Evolutionary conservation across 2,888 invertebrate genomes (phyloP).

Genomic region (Limnephilus marmoratus): DNA sequence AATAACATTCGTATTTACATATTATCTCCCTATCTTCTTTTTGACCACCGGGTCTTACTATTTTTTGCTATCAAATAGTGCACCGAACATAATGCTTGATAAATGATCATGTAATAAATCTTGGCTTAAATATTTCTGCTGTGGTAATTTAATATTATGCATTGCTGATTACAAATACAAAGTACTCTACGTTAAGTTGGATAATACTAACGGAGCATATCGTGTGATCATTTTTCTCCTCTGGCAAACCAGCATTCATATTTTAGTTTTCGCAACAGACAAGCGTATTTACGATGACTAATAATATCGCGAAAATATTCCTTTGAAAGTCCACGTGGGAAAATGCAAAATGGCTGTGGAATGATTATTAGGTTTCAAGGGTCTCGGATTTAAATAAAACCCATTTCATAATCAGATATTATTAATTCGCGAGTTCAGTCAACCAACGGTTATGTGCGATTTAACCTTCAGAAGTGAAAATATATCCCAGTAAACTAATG

Average conservation of each 20-base stretch:
- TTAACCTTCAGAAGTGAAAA: background rate
- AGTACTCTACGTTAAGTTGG: background rate
- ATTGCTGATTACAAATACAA: background rate
- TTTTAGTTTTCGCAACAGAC: slow-evolving; percentile 52
- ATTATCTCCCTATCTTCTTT: no score
- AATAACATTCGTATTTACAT: no score
- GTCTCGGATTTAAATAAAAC: background rate
- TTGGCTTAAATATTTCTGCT: background rate
- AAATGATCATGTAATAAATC: background rate
- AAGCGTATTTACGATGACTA: slow-evolving; percentile 23
- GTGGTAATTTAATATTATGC: background rate
- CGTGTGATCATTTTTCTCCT: slow-evolving; percentile 18
- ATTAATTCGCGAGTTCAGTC: slow-evolving; percentile 15
- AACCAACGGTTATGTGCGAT: slow-evolving; percentile 19
- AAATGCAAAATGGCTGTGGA: background rate
- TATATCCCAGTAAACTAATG: background rate
- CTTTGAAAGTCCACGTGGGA: slow-evolving; percentile 13
- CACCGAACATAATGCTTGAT: no score
- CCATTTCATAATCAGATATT: slow-evolving; percentile 23
- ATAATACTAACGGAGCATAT: background rate
- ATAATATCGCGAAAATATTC: slow-evolving; percentile 34
- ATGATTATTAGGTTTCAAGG: slow-evolving; percentile 20
- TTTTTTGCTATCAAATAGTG: no score
- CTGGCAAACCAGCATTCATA: slow-evolving; percentile 43
- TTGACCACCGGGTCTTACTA: no score